Evolutionary conservation across 2,113 vertebrate species (phyloP), one percentile per base, ranked within the genome.

Genomic region (Microtus oregoni): DNA sequence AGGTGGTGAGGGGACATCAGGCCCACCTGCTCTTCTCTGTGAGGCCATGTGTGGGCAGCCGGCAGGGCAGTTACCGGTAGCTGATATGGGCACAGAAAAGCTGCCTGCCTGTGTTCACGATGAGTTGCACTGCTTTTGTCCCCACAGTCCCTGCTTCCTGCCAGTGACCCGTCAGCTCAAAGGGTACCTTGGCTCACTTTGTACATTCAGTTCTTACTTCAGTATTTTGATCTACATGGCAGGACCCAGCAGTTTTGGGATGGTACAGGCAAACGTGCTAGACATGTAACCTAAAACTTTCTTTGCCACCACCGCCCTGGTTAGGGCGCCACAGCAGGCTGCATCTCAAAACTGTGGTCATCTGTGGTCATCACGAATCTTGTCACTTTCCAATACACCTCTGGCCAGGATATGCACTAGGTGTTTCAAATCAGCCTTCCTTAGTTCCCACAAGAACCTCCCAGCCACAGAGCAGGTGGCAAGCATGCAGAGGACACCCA

Each of bases 11-110:
- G 20, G 76, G 17, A 41, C 58, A 41, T 50, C 13, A 93, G 35
- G 38, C 58, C 24, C 22, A 68, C 76, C 12, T 35, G 89, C 7
- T 28, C 20, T 35, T 20, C 38, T 86, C 32, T 19, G 24, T 11
- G 55, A 67, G 13, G n/a, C 73, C 55, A 70, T 6, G 1, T 2
- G 19, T 3, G 47, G 50, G 41, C 44, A 35, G 68, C 58, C 26
- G 47, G 30, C 61, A 38, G 35, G 44, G 13, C 47, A 22, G 95
- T 0, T 10, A 26, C 67, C 6, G 55, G 3, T 63, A n/a, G 26
- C 70, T 12, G 19, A 15, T 0, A 28, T 0, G 8, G 32, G 44
- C 41, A 26, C 3, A 10, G 26, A 0, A 1, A 28, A 3, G 44
- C 35, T 7, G 72, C 32, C 13, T 0, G 30, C 32, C 9, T 0